Percentiles rank a stretch among this genome's conserved stretches.
These are phyloP conservation scores for Pempheris klunzingeri DNA, from an alignment of 2,797 vertebrate species.

Conservation along the genomic window DNA sequence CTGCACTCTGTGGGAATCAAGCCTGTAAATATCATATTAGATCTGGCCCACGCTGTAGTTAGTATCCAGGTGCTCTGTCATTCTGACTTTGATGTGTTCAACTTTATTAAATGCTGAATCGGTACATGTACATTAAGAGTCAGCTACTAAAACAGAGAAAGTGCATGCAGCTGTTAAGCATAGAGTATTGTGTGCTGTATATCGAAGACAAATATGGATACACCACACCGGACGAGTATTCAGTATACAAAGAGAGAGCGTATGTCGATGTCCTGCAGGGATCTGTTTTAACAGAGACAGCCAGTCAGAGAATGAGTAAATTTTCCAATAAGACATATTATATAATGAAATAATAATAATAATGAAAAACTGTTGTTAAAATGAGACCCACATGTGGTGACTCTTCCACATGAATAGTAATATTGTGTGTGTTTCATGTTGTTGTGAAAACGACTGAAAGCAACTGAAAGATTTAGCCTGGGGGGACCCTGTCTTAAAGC, in stretches of 20 bases:
- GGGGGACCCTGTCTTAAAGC: neutral
- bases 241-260: conserved; percentile 25
- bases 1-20: conserved; percentile 64
- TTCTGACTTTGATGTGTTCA: conserved; percentile 51
- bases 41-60: conserved; percentile 50
- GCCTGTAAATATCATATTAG: conserved; percentile 65
- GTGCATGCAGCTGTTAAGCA: conserved; percentile 23
- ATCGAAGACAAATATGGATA: conserved; percentile 9
- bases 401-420: neutral
- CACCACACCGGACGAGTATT: conserved; percentile 17
- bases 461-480: conserved; percentile 12
- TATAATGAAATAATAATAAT: no score
- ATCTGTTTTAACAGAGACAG: no score
- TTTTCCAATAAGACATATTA: neutral
- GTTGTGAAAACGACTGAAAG: conserved; percentile 21
- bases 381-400: conserved; percentile 8
- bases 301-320: conserved; percentile 25
- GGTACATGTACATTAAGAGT: conserved; percentile 13
- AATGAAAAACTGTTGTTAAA: conserved; percentile 25
- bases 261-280: conserved; percentile 27
- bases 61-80: conserved; percentile 57
- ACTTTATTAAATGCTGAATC: conserved; percentile 51
- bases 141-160: conserved; percentile 30
- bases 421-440: conserved; percentile 18
- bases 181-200: conserved; percentile 10